A percentile compares a stretch with the other conserved stretches of the same genome.
Conservation (phyloP, 2,888 invertebrate genomes). For the Ecdyonurus torrentis region DNA sequence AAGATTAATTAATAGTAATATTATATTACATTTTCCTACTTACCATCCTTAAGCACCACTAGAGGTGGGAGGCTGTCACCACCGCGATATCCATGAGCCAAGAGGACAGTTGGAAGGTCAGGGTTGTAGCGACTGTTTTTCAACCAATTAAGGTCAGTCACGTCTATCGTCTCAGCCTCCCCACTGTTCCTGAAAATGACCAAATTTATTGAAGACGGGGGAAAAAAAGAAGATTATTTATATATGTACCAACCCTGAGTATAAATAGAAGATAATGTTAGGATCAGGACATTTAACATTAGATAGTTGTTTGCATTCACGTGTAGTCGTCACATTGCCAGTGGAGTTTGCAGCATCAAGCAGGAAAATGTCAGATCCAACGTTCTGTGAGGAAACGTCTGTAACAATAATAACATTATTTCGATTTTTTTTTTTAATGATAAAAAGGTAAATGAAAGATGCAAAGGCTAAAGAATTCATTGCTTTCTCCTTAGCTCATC, state of each 20-base stretch:
- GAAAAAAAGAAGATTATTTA: too few species aligned
- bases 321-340: background rate
- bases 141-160: background rate
- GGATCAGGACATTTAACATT: constrained; percentile 18
- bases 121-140: background rate
- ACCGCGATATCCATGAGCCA: constrained; percentile 64
- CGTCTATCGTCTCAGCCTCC: background rate
- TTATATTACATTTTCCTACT: too few species aligned
- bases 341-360: background rate
- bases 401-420: too few species aligned
- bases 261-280: constrained; percentile 24
- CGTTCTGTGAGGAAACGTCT: background rate
- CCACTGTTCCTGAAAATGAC: background rate
- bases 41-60: constrained; percentile 53
- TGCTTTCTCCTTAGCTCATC: too few species aligned
- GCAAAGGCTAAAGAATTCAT: too few species aligned
- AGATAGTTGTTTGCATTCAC: background rate
- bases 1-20: too few species aligned
- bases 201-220: background rate
- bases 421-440: too few species aligned
- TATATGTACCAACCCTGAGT: constrained; percentile 16
- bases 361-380: background rate
- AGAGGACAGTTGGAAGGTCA: constrained; percentile 27
- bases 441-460: too few species aligned
- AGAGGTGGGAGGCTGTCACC: constrained; percentile 57